Percentiles rank a stretch among this genome's conserved stretches.
phyloP scores from a whole-genome alignment of 2,888 invertebrate species.

The Heteropelma amictum region DNA sequence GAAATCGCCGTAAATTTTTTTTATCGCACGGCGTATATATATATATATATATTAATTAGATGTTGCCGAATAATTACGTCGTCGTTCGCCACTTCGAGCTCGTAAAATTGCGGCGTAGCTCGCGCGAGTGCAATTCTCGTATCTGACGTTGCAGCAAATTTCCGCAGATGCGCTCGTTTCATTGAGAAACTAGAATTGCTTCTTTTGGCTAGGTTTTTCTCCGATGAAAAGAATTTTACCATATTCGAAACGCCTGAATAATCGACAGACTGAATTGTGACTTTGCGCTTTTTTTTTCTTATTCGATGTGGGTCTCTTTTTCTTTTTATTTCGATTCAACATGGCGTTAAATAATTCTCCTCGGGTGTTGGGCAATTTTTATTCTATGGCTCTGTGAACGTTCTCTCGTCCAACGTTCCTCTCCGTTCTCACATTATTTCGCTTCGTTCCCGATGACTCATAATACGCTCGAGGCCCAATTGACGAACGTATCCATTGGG shows the following conservation, averaged over 20 bases:
- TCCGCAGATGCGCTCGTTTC: background rate
- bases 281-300: constrained; percentile 2
- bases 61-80: constrained; percentile 2
- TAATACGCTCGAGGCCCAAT: constrained; percentile 26
- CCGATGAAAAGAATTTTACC: too few relatives aligned
- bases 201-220: too few relatives aligned
- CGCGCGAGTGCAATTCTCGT: background rate
- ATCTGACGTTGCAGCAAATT: background rate
- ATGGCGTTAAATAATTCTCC: too few relatives aligned
- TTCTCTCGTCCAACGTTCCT: background rate
- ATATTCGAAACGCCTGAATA: too few relatives aligned
- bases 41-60: background rate
- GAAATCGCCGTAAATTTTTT: background rate
- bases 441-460: constrained; percentile 33
- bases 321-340: too few relatives aligned
- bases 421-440: background rate
- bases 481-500: constrained; percentile 8
- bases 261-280: constrained; percentile 3
- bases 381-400: background rate
- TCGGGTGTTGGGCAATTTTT: too few relatives aligned
- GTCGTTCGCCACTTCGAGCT: constrained; percentile 15
- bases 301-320: too few relatives aligned
- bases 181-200: too few relatives aligned
- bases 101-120: constrained; percentile 24
- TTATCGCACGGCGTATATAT: background rate